Evolutionary conservation across 2,888 invertebrate species (phyloP).

Genomic region (Arenicola marina): DNA sequence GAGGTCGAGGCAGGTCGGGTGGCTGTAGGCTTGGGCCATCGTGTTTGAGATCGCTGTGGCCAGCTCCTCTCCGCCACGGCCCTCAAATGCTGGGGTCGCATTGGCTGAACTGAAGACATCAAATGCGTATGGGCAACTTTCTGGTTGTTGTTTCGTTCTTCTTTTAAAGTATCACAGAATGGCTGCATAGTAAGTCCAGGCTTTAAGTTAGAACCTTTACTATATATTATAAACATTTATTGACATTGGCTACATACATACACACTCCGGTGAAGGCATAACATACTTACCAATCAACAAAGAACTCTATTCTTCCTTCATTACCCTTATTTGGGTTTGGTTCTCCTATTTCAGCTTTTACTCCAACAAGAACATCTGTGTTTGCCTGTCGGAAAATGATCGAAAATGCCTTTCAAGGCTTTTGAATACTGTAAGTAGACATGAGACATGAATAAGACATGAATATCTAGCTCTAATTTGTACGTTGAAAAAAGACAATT

Average conservation of each 20-base stretch:
- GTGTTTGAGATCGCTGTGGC: slow-evolving; percentile 82
- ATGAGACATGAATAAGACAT: too few species aligned
- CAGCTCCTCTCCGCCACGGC: slow-evolving; percentile 89
- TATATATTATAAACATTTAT: too few species aligned
- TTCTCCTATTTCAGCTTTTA: slow-evolving; percentile 69
- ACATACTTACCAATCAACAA: slow-evolving; percentile 86
- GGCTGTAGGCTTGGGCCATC: slow-evolving; percentile 79
- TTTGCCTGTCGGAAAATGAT: slow-evolving; percentile 68
- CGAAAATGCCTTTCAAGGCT: too few species aligned
- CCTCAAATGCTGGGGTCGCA: slow-evolving; percentile 96
- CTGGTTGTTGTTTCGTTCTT: too few species aligned
- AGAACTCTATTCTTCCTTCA: slow-evolving; percentile 89
- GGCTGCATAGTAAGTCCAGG: not conserved
- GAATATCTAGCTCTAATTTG: too few species aligned
- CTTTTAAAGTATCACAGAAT: too few species aligned
- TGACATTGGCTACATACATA: too few species aligned
- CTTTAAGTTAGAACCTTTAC: not conserved
- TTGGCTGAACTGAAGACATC: slow-evolving; percentile 80
- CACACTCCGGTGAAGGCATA: not conserved
- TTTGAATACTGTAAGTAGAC: too few species aligned
- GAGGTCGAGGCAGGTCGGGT: slow-evolving; percentile 77
- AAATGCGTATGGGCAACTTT: too few species aligned
- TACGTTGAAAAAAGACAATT: too few species aligned
- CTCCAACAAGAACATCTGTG: slow-evolving; percentile 90
- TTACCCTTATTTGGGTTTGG: slow-evolving; percentile 76